Base-by-base conservation (phyloP, 2,113 vertebrate genomes). In the Geococcyx californianus region DNA sequence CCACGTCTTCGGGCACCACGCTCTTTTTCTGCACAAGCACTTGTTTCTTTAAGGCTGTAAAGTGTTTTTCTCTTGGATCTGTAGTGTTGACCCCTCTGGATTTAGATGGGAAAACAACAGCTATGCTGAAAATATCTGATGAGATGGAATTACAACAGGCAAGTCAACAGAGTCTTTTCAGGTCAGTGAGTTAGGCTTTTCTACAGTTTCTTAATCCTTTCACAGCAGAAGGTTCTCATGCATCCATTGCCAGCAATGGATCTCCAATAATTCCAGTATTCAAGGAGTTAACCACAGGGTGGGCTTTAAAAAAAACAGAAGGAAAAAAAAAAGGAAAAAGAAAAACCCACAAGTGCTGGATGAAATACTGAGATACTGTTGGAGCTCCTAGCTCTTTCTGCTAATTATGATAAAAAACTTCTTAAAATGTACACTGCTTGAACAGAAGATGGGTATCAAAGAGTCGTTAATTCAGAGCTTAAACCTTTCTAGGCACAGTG, bases 231-330 rank as follows among this genome's bases (percentile, higher is more conserved):
- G 24, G 74, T 87, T 72, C 64, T 6, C 18, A 54, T 58, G 26
- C 16, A 68, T 72, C 96, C 90, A 79, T 84, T 89, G 93, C 95
- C 97, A 86, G 94, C 96, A 96, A 95, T 13, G 90, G 95, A 77
- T 60, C 75, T 79, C 49, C 0, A 5, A 72, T 14, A 49, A 67
- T 63, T 95, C 70, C 80, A 85, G 93, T 68, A 82, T 38, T 10
- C 44, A 38, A 82, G 51, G 56, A 56, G 66, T 87, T 96, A 79
- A 77, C 19, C 36, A 38, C 64, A 68, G 77, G 64, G 59, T 77
- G 33, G 26, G 33, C 25, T 92, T 90, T 8, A 29, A 59, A 58
- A 6, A 47, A 25, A 82, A 9, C 11, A 11, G 6, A 3, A 1
- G 3, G 3, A 2, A 16, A 80, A 34, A 76, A 36, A 51, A 28